A percentile compares a stretch with the other conserved stretches of the same genome.
Evolutionary conservation across 2,888 invertebrate species (phyloP).

Genomic region (Pristionchus arcanus): DNA sequence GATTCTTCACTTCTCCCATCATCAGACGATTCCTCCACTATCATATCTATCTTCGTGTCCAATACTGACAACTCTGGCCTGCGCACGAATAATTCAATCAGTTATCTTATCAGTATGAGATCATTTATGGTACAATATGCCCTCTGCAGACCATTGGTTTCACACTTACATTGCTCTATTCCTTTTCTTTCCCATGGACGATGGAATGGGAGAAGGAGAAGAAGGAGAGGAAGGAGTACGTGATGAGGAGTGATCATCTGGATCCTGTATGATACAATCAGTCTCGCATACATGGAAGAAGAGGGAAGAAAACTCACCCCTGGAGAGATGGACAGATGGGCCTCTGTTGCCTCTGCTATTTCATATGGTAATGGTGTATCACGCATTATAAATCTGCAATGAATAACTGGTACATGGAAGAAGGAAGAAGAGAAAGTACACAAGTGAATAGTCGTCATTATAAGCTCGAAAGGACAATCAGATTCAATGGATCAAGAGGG

Average conservation of each 20-base stretch:
- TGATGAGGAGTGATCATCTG: background rate
- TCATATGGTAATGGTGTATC: conserved; percentile 16
- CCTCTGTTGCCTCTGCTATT: background rate
- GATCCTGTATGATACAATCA: conserved; percentile 11
- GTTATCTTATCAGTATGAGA: conserved; percentile 19
- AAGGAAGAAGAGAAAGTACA: background rate
- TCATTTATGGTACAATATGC: background rate
- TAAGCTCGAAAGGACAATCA: conserved; percentile 8
- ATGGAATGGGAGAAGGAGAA: background rate
- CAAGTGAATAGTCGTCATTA: background rate
- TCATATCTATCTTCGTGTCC: conserved; percentile 51
- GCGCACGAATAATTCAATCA: background rate
- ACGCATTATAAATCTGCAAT: background rate
- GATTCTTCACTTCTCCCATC: background rate
- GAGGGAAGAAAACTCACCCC: background rate
- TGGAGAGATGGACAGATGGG: background rate
- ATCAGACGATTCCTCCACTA: conserved; percentile 4
- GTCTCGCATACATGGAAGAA: background rate
- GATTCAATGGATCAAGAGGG: background rate
- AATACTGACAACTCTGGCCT: conserved; percentile 34
- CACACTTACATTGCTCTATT: conserved; percentile 38
- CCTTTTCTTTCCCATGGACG: background rate
- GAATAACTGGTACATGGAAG: no score
- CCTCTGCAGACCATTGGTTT: background rate
- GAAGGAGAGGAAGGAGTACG: conserved; percentile 8